These are phyloP conservation scores for Pantherophis vulpinus DNA, from an alignment of 2,797 vertebrate species.

Conservation along the genomic window DNA sequence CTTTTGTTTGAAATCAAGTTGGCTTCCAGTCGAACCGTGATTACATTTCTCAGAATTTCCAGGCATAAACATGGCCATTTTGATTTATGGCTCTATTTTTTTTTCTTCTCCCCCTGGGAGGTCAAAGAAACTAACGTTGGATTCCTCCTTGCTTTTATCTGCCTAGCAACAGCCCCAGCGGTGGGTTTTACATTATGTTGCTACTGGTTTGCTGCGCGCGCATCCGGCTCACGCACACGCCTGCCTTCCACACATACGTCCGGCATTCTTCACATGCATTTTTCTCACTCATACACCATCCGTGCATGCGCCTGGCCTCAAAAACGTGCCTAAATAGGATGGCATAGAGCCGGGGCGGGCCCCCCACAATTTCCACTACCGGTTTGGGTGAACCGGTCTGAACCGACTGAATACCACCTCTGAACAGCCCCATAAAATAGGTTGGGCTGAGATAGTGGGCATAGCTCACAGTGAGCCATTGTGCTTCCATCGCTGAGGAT, in stretches of 20 bases:
- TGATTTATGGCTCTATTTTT: background rate
- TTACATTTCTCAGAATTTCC: background rate
- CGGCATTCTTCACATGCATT: too few species aligned
- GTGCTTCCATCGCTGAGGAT: background rate
- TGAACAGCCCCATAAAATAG: background rate
- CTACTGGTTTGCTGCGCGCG: too few species aligned
- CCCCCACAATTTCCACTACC: too few species aligned
- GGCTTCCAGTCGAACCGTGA: background rate
- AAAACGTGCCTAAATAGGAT: too few species aligned
- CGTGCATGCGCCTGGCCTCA: too few species aligned
- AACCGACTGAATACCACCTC: too few species aligned
- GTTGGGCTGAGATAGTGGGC: background rate
- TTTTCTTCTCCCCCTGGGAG: background rate
- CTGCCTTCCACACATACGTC: too few species aligned
- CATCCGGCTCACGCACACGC: too few species aligned
- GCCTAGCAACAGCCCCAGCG: background rate
- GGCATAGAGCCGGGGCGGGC: too few species aligned
- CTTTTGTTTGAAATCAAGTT: background rate
- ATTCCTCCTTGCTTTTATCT: background rate
- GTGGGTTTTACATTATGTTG: too few species aligned
- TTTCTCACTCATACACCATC: too few species aligned
- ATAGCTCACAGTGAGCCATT: background rate
- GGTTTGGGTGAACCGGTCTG: too few species aligned
- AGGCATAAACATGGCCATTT: background rate
- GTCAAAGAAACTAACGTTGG: background rate